Conservation (phyloP, 2,888 invertebrate species). For the Hydroisotoma schaefferi region DNA sequence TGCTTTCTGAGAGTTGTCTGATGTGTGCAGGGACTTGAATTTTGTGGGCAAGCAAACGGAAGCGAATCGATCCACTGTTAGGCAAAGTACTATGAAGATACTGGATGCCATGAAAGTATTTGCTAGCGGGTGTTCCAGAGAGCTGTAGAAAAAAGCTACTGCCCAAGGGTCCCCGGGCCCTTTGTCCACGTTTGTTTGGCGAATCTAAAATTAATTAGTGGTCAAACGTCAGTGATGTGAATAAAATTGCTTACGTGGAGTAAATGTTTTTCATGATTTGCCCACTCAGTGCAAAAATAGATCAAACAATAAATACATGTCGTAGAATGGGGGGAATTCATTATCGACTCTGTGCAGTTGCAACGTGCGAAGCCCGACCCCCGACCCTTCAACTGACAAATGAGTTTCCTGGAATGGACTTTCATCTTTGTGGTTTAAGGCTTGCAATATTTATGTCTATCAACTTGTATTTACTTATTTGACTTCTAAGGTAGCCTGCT, state of each 20-base stretch:
- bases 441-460: too few species aligned
- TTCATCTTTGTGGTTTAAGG: too few species aligned
- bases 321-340: too few species aligned
- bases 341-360: too few species aligned
- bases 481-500: too few species aligned
- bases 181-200: constrained; percentile 13
- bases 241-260: neutral
- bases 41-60: constrained; percentile 55
- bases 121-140: constrained; percentile 55
- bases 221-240: neutral
- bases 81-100: constrained; percentile 57
- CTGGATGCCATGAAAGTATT: constrained; percentile 56
- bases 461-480: too few species aligned
- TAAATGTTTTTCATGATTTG: too few species aligned
- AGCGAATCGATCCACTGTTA: constrained; percentile 56
- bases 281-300: too few species aligned
- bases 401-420: too few species aligned
- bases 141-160: constrained; percentile 53
- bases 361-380: too few species aligned
- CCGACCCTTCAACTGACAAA: too few species aligned
- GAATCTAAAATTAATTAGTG: constrained; percentile 42
- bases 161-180: constrained; percentile 39
- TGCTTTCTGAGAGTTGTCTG: constrained; percentile 51
- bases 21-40: constrained; percentile 52
- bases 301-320: too few species aligned